Evolutionary conservation across 2,888 invertebrate genomes (phyloP).

Genomic region (Microplitis manilae): DNA sequence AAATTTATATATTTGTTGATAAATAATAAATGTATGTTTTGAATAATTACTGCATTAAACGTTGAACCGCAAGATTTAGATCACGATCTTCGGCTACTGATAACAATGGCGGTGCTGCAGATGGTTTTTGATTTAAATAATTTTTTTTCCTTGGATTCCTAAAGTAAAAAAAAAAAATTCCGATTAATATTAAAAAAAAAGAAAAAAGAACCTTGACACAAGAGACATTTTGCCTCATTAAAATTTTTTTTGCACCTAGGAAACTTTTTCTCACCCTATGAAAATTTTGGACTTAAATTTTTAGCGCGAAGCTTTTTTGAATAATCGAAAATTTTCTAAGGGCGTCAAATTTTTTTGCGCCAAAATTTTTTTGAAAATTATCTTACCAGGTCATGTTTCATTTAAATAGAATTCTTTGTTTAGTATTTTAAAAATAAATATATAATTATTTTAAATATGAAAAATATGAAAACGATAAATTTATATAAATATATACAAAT

Average conservation of each 20-base stretch:
- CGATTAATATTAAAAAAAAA: neutral
- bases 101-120: slow-evolving; percentile 64
- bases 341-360: too few species aligned
- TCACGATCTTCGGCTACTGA: slow-evolving; percentile 65
- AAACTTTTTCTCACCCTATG: too few species aligned
- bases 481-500: too few species aligned
- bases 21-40: neutral
- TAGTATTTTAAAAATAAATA: neutral
- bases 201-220: neutral
- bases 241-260: too few species aligned
- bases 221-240: too few species aligned
- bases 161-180: slow-evolving; percentile 9
- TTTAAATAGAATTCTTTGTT: neutral
- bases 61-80: slow-evolving; percentile 66
- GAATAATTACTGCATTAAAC: slow-evolving; percentile 65
- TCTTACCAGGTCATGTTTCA: slow-evolving; percentile 33
- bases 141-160: slow-evolving; percentile 68
- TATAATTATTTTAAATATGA: neutral
- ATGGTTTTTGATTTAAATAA: slow-evolving; percentile 64
- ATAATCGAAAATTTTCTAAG: too few species aligned
- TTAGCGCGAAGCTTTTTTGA: too few species aligned
- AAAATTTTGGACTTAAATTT: too few species aligned
- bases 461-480: too few species aligned
- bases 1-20: slow-evolving; percentile 20
- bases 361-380: neutral